Evolutionary conservation across 2,888 invertebrate species (phyloP).

Genomic region (Pandemis corylana): DNA sequence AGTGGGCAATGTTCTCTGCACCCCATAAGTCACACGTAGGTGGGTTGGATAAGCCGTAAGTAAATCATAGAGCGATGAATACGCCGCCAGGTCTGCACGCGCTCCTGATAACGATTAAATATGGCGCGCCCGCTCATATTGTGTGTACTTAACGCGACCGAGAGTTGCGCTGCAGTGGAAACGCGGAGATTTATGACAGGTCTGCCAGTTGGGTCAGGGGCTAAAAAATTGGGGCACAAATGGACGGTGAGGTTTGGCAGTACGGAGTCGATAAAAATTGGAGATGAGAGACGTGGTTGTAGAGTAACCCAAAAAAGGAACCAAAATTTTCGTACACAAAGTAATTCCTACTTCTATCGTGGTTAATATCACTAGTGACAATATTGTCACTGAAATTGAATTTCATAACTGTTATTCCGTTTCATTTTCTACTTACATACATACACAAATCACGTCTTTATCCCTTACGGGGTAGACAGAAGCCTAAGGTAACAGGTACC

Average conservation of each 20-base stretch:
- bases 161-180: constrained; percentile 53
- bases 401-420: too few relatives aligned
- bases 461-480: too few relatives aligned
- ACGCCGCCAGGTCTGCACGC: constrained; percentile 66
- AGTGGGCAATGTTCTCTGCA: constrained; percentile 49
- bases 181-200: constrained; percentile 46
- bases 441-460: too few relatives aligned
- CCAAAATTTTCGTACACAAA: too few relatives aligned
- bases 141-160: constrained; percentile 66
- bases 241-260: background rate
- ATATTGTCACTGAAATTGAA: too few relatives aligned
- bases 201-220: constrained; percentile 22
- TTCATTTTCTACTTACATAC: too few relatives aligned
- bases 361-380: too few relatives aligned
- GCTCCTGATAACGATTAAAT: constrained; percentile 80
- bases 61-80: constrained; percentile 81
- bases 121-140: constrained; percentile 72
- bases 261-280: background rate
- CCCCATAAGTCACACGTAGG: constrained; percentile 68
- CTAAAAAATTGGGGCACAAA: constrained; percentile 27
- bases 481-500: too few relatives aligned
- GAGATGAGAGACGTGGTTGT: background rate
- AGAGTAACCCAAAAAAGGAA: too few relatives aligned
- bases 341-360: too few relatives aligned
- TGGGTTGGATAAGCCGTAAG: constrained; percentile 75